Evolutionary conservation across 2,797 vertebrate species (phyloP), one percentile per base, ranked within the genome.

Genomic region (Somateria mollissima): DNA sequence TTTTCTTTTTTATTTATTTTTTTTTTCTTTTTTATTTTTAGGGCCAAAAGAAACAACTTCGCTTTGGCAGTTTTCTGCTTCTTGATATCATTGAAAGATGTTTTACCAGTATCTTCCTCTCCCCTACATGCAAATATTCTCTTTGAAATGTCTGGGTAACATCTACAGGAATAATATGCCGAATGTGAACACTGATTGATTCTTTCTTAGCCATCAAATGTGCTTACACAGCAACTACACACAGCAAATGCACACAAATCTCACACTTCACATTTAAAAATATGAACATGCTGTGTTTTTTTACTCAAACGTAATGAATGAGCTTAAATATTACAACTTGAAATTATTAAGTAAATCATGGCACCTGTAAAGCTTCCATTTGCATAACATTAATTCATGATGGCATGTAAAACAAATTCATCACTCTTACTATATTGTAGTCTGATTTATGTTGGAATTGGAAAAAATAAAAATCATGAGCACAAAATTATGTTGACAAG

Each of bases 321-420:
- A 97, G 96, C 84, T 97, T 98, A 98, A 98, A 98, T 98, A 98
- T 98, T 97, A 97, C 94, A 97, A 98, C 94, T 94, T 97, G 97
- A 97, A 97, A 97, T 97, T 98, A 98, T 98, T 98, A 97, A 98
- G 97, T 98, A 98, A 98, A 98, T 98, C 97, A 98, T 80, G 87
- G 97, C 92, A 98, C 97, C 97, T 98, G 97, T 96, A 98, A 97
- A 97, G 95, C 88, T 97, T 97, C 95, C 80, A 98, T 98, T 98
- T 98, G 98, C 98, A 98, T 98, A 98, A 93, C 96, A 97, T 97
- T 98, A 98, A 98, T 98, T 98, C 98, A 98, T 95, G 97, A 95
- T 97, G 97, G 93, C 97, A 97, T 97, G 94, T 98, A 97, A 97
- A 98, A 98, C 97, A 98, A 98, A 98, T 98, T 98, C 97, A 98